Evolutionary conservation across 2,113 vertebrate species (phyloP).

Genomic region (Psettodes erumei): DNA sequence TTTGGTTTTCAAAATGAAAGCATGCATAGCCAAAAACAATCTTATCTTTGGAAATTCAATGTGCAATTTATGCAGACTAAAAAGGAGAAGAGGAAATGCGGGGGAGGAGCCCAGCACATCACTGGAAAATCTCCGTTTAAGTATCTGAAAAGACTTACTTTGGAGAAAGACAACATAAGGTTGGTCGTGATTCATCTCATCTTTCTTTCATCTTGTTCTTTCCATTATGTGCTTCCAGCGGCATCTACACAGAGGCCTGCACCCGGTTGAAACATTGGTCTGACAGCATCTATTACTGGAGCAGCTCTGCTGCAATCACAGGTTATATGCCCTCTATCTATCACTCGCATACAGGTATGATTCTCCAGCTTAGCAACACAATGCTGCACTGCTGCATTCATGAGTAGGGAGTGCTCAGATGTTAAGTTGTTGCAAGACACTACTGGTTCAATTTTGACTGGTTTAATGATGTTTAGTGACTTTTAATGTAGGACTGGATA

Average conservation of each 20-base stretch:
- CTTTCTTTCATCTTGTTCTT: constrained; percentile 58
- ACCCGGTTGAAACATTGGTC: constrained; percentile 39
- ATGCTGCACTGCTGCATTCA: not conserved
- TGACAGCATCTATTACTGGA: constrained; percentile 55
- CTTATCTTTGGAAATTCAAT: constrained; percentile 22
- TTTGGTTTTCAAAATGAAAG: constrained; percentile 41
- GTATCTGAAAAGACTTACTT: constrained; percentile 48
- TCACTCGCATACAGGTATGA: not conserved
- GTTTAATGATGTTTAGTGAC: constrained; percentile 39
- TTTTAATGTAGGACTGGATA: constrained; percentile 20
- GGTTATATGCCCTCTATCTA: constrained; percentile 16
- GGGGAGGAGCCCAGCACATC: constrained; percentile 21
- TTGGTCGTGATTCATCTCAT: constrained; percentile 51
- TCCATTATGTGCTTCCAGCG: constrained; percentile 54
- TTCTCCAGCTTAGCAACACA: not conserved
- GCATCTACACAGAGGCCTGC: constrained; percentile 38
- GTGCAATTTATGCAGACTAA: constrained; percentile 25
- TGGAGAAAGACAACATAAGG: constrained; percentile 44
- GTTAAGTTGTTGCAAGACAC: constrained; percentile 20
- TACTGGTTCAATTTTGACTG: no score
- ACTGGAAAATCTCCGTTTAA: constrained; percentile 28
- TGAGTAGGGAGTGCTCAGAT: constrained; percentile 23
- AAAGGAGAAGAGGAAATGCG: not conserved
- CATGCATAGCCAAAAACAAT: constrained; percentile 24
- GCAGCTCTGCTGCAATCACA: constrained; percentile 29